Evolutionary conservation across 37 sponge, comb jelly and placozoan genomes (phyloP).

Genomic region (Crambe crambe): DNA sequence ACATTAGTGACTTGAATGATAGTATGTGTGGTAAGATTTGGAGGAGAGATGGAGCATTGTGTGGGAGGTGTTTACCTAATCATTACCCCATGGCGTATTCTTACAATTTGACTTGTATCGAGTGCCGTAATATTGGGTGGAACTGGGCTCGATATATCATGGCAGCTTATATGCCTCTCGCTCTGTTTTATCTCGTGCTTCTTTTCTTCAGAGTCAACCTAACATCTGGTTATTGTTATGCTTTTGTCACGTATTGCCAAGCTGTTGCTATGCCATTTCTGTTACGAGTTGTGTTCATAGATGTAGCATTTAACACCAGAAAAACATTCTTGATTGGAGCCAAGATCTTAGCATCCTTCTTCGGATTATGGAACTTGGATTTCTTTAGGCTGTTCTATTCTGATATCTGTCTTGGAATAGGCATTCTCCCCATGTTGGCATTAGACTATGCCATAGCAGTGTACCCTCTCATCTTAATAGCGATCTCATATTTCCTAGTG

Average conservation of each 20-base stretch:
- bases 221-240: conserved; percentile 37
- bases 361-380: conserved; percentile 45
- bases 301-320: not conserved
- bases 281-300: conserved; percentile 3
- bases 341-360: not conserved
- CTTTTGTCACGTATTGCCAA: conserved; percentile 59
- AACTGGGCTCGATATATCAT: not conserved
- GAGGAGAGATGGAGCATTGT: conserved; percentile 5
- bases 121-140: not conserved
- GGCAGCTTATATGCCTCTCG: conserved; percentile 32
- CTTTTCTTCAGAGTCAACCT: conserved; percentile 49
- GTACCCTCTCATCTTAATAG: conserved; percentile 16
- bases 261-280: conserved; percentile 3
- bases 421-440: not conserved
- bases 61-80: conserved; percentile 37
- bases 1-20: not conserved
- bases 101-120: conserved; percentile 13
- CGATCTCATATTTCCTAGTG: conserved; percentile 6
- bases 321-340: not conserved
- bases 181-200: conserved; percentile 40
- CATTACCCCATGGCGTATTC: conserved; percentile 29
- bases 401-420: conserved; percentile 11
- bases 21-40: not conserved
- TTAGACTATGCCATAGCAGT: conserved; percentile 29
- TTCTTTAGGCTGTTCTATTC: conserved; percentile 13